Conservation (phyloP, 2,888 invertebrate species). For the Hirtodrosophila histrioides region DNA sequence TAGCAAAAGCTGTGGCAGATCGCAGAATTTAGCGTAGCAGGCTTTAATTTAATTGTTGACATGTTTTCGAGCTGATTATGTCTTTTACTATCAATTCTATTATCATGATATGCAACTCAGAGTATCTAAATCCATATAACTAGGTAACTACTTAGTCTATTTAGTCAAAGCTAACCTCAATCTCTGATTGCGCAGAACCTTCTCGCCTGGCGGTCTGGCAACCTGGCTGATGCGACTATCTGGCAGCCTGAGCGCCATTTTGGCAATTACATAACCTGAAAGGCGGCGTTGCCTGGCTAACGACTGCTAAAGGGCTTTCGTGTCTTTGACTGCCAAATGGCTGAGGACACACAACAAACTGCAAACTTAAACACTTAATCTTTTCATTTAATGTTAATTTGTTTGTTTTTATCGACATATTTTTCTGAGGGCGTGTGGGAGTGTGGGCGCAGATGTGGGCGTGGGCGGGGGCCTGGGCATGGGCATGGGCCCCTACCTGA, state of each 20-base stretch:
- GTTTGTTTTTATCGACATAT: conserved; percentile 81
- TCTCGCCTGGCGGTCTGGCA: neutral
- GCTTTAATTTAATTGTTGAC: too few relatives aligned
- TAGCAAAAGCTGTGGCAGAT: too few relatives aligned
- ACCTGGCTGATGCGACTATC: neutral
- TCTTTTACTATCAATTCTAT: too few relatives aligned
- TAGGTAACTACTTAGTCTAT: too few relatives aligned
- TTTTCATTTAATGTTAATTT: conserved; percentile 80
- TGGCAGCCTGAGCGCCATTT: conserved; percentile 30
- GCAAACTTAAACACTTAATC: conserved; percentile 81
- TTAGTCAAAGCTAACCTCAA: too few relatives aligned
- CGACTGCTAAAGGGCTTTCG: conserved; percentile 23
- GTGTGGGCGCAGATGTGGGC: neutral
- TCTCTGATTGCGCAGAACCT: too few relatives aligned
- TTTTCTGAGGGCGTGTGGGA: conserved; percentile 44
- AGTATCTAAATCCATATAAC: too few relatives aligned
- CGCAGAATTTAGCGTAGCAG: too few relatives aligned
- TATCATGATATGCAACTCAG: too few relatives aligned
- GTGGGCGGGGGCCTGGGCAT: neutral
- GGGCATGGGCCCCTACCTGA: neutral
- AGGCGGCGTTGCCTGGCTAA: conserved; percentile 34
- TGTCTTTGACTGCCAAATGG: conserved; percentile 47
- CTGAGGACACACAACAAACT: conserved; percentile 50
- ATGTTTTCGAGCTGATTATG: too few relatives aligned
- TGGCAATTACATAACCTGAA: conserved; percentile 56